Base-by-base conservation (phyloP, 2,113 vertebrate species). In the Zingel zingel region DNA sequence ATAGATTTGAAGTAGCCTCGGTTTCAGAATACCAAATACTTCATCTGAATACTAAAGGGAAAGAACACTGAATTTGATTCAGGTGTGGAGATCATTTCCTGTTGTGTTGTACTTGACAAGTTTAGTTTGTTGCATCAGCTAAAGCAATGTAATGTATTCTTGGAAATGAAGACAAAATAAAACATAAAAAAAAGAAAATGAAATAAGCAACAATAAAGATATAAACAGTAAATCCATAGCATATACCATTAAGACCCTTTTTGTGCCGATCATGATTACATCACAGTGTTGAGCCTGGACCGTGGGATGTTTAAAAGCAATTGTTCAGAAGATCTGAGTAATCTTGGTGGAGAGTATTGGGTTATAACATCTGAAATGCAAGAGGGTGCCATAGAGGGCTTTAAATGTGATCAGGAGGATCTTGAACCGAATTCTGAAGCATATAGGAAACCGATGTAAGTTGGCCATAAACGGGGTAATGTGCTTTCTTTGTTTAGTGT, bases 71-170 rank as follows among this genome's bases (percentile, higher is more conserved):
- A 61, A 64, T 84, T 71, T 77, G 39, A 79, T 82, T 74, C 67
- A 71, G 51, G 74, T 71, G 65, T 72, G 61, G 48, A 74, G 33
- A 74, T 74, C 45, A 48, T 81, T 71, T 86, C 33, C 87, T 82
- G 73, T 63, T 58, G 58, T 70, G 63, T 76, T 50, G 33, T 62
- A 23, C 30, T 30, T 70, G 50, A 82, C 57, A 75, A 57, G 45
- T 36, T 7, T 27, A 61, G 23, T 2, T 63, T 45, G 33, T 23
- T 65, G 16, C 8, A 23, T 19, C 25, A 23, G 54, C 30, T 45
- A 73, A 48, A 50, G 15, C 3, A 36, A 58, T 6, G 15, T 2
- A 19, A 56, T 15, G n/a, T 0, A 5, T 15, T 2, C 1, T 65
- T 19, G 11, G 15, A 59, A 74, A 56, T 12, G 2, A 33, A 63